Evolutionary conservation across 1,140 invertebrate genomes (phyloP).

Genomic region (Drosophila takahashii): DNA sequence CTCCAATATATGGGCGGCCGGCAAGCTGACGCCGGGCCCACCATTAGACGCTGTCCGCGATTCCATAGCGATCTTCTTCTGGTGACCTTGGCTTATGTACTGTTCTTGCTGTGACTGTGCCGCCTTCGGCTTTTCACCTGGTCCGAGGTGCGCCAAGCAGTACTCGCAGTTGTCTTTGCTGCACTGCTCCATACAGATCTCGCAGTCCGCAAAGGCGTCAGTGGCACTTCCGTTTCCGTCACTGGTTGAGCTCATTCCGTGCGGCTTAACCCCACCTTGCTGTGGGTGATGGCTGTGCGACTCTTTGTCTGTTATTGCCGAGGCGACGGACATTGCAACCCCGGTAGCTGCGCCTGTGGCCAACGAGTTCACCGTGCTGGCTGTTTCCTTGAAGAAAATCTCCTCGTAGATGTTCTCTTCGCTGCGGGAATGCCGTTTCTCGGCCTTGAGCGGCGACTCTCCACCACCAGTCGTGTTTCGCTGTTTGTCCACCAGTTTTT

Average conservation of each 20-base stretch:
- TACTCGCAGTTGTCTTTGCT: slow-evolving; percentile 79
- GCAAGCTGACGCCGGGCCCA: slow-evolving; percentile 19
- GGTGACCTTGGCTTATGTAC: slow-evolving; percentile 17
- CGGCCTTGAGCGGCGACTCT: neutral
- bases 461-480: slow-evolving; percentile 19
- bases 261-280: neutral
- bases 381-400: slow-evolving; percentile 78
- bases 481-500: slow-evolving; percentile 70
- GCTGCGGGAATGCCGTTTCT: slow-evolving; percentile 69
- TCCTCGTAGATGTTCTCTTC: slow-evolving; percentile 84
- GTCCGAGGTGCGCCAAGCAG: slow-evolving; percentile 40
- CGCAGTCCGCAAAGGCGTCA: slow-evolving; percentile 66
- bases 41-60: slow-evolving; percentile 10
- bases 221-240: neutral
- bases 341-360: neutral
- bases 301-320: slow-evolving; percentile 37
- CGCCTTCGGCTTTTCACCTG: slow-evolving; percentile 3
- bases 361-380: slow-evolving; percentile 8
- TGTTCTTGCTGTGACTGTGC: slow-evolving; percentile 23
- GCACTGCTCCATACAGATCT: slow-evolving; percentile 81
- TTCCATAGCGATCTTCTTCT: slow-evolving; percentile 17
- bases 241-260: neutral
- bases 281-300: slow-evolving; percentile 28
- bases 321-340: neutral
- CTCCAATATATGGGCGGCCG: slow-evolving; percentile 76